Percentiles rank a stretch among this genome's conserved stretches.
Evolutionary conservation across 1,140 invertebrate species (phyloP).

Genomic region (Platorchestia sp.): DNA sequence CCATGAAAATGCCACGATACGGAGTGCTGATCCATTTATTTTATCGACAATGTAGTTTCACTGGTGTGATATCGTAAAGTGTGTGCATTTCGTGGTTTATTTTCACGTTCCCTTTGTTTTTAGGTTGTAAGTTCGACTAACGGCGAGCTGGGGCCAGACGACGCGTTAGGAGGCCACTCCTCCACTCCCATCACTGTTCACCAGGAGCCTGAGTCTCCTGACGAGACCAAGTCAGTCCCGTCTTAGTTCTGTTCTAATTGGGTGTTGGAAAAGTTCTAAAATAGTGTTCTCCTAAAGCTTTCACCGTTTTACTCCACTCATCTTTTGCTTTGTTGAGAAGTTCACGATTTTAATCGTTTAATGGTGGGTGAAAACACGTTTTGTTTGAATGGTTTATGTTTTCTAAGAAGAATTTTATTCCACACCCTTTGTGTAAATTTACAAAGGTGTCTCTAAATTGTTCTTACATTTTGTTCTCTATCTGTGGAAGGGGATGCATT

Average conservation of each 20-base stretch:
- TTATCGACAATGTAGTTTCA: neutral
- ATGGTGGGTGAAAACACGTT: too few relatives aligned
- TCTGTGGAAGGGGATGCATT: too few relatives aligned
- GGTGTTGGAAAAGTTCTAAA: too few relatives aligned
- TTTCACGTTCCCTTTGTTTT: constrained; percentile 68
- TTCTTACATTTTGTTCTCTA: too few relatives aligned
- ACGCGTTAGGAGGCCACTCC: constrained; percentile 95
- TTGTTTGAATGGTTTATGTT: too few relatives aligned
- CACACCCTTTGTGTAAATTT: too few relatives aligned
- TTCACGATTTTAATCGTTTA: too few relatives aligned
- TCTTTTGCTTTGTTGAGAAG: too few relatives aligned
- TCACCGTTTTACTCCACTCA: too few relatives aligned
- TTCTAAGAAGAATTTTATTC: too few relatives aligned
- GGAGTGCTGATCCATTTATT: neutral
- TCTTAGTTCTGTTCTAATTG: neutral
- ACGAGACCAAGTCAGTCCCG: constrained; percentile 74
- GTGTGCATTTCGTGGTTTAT: neutral
- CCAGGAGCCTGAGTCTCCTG: constrained; percentile 88
- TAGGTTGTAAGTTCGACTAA: constrained; percentile 98
- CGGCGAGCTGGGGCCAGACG: constrained; percentile 93
- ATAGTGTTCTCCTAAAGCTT: too few relatives aligned
- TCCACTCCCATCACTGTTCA: constrained; percentile 95
- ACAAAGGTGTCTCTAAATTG: too few relatives aligned
- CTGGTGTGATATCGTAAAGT: neutral
- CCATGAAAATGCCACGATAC: neutral